Conservation (phyloP, 2,888 invertebrate species). For the Athalia cordata region DNA sequence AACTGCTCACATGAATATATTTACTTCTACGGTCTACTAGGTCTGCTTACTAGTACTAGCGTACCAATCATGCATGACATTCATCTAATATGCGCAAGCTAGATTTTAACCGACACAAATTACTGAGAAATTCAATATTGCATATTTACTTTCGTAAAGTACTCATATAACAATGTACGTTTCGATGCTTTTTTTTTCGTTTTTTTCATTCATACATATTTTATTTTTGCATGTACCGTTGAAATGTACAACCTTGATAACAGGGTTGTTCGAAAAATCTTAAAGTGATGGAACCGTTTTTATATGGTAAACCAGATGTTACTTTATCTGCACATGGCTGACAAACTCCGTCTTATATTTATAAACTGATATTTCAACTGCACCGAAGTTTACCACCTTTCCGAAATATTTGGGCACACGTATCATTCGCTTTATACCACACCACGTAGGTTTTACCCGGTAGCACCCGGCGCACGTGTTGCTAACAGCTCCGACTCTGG, state of each 20-base stretch:
- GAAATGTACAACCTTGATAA: too few species aligned
- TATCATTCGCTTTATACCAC: conserved; percentile 27
- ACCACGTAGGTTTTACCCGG: conserved; percentile 29
- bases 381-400: background rate
- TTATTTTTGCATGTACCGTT: too few species aligned
- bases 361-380: background rate
- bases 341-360: background rate
- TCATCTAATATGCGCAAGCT: too few species aligned
- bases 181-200: background rate
- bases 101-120: too few species aligned
- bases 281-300: too few species aligned
- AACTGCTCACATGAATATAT: conserved; percentile 7
- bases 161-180: background rate
- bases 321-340: background rate
- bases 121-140: background rate
- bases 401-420: conserved; percentile 9
- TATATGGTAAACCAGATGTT: too few species aligned
- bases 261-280: too few species aligned
- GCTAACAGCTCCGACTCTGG: conserved; percentile 39
- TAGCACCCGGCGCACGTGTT: conserved; percentile 40
- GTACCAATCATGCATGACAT: too few species aligned
- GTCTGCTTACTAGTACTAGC: background rate
- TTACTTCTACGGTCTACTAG: background rate
- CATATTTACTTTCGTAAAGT: too few species aligned
- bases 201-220: background rate